A percentile compares a stretch with the other conserved stretches of the same genome.
Evolutionary conservation across 2,888 invertebrate species (phyloP).

Genomic region (Campoplex capitator): DNA sequence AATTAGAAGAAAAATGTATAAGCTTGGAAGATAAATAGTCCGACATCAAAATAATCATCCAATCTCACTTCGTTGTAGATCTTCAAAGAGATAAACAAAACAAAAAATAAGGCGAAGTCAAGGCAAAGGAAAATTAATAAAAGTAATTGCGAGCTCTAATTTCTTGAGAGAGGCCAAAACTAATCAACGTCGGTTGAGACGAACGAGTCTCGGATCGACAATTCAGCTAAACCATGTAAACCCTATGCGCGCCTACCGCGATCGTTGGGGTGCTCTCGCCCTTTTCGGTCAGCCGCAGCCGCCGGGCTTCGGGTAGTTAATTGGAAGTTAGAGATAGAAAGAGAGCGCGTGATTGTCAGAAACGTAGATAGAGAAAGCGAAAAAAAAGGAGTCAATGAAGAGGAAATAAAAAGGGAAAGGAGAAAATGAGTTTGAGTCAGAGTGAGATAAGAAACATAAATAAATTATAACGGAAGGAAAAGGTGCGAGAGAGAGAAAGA

Average conservation of each 20-base stretch:
- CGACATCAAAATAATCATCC: neutral
- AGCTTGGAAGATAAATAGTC: neutral
- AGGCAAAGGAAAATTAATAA: slow-evolving; percentile 63
- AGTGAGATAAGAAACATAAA: slow-evolving; percentile 13
- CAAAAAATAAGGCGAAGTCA: neutral
- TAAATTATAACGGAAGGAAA: neutral
- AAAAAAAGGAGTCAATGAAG: neutral
- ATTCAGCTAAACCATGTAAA: slow-evolving; percentile 56
- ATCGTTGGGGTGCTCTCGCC: slow-evolving; percentile 39
- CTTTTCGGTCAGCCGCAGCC: slow-evolving; percentile 68
- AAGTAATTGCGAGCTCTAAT: slow-evolving; percentile 62
- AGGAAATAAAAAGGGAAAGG: neutral
- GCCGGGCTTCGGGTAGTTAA: slow-evolving; percentile 64
- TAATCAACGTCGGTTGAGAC: slow-evolving; percentile 60
- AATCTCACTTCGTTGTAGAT: neutral
- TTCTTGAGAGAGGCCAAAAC: slow-evolving; percentile 59
- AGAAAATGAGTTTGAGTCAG: slow-evolving; percentile 20
- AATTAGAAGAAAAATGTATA: neutral
- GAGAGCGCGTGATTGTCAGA: neutral
- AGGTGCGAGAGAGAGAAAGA: neutral
- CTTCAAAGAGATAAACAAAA: neutral
- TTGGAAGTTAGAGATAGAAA: slow-evolving; percentile 60
- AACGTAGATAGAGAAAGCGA: neutral
- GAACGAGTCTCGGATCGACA: slow-evolving; percentile 64
- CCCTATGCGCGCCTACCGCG: slow-evolving; percentile 38